A percentile compares a stretch with the other conserved stretches of the same genome.
These are phyloP conservation scores for Achlya flavicornis DNA, from an alignment of 2,888 invertebrate genomes.

Conservation along the genomic window DNA sequence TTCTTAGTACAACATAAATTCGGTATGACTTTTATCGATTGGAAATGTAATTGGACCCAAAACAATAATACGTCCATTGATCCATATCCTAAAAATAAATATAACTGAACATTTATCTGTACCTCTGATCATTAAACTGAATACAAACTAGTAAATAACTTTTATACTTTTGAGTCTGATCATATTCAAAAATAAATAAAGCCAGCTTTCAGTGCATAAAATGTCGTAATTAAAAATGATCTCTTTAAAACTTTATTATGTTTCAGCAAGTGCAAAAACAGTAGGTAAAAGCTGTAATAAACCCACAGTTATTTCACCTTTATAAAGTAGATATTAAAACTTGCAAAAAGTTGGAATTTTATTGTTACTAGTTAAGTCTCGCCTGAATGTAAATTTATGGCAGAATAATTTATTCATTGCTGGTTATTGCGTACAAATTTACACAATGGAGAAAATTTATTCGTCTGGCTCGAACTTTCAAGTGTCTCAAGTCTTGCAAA, in stretches of 20 bases:
- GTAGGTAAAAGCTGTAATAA: neutral
- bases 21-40: neutral
- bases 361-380: conserved; percentile 48
- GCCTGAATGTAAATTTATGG: conserved; percentile 56
- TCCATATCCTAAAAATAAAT: no score
- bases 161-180: neutral
- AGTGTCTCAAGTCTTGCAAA: conserved; percentile 43
- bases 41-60: neutral
- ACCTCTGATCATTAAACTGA: no score
- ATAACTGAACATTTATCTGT: no score
- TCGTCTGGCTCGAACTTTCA: conserved; percentile 53
- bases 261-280: neutral
- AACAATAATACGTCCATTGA: neutral
- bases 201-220: neutral
- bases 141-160: neutral
- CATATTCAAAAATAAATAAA: neutral
- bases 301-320: conserved; percentile 17
- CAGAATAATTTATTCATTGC: conserved; percentile 68
- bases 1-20: neutral
- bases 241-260: conserved; percentile 1
- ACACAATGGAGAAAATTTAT: conserved; percentile 66
- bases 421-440: conserved; percentile 63
- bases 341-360: conserved; percentile 33
- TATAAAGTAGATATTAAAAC: conserved; percentile 28
- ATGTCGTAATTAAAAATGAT: neutral